Percentiles rank a stretch among this genome's conserved stretches.
Conservation (phyloP, 2,113 vertebrate species). For the Malurus cyaneus region DNA sequence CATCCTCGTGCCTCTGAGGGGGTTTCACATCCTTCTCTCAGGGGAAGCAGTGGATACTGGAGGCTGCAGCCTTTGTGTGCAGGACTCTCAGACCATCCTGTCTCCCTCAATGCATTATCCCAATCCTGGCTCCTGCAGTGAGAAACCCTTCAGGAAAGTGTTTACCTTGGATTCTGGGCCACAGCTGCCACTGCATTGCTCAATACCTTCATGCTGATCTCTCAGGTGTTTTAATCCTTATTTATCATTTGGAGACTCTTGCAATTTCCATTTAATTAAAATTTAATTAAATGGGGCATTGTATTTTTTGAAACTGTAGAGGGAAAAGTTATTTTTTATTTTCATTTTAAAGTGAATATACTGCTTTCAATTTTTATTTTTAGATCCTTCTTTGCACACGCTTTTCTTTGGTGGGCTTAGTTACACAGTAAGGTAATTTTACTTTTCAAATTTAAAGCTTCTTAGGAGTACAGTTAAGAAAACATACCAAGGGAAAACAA, state of each 20-base stretch:
- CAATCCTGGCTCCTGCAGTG: background rate
- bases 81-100: background rate
- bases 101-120: background rate
- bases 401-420: background rate
- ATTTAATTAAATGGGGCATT: background rate
- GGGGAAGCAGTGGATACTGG: background rate
- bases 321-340: background rate
- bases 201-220: background rate
- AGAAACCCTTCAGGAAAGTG: background rate
- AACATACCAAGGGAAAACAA: background rate
- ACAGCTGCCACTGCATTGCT: background rate
- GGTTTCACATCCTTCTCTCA: background rate
- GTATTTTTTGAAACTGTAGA: background rate
- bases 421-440: background rate
- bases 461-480: background rate
- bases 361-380: background rate
- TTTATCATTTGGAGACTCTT: background rate
- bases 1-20: background rate
- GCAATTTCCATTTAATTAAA: background rate
- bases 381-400: background rate
- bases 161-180: background rate
- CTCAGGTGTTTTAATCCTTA: background rate
- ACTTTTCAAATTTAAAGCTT: background rate
- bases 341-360: background rate
- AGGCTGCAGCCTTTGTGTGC: background rate